Base-by-base conservation (phyloP, 2,113 vertebrate genomes). In the Thermophis baileyi region DNA sequence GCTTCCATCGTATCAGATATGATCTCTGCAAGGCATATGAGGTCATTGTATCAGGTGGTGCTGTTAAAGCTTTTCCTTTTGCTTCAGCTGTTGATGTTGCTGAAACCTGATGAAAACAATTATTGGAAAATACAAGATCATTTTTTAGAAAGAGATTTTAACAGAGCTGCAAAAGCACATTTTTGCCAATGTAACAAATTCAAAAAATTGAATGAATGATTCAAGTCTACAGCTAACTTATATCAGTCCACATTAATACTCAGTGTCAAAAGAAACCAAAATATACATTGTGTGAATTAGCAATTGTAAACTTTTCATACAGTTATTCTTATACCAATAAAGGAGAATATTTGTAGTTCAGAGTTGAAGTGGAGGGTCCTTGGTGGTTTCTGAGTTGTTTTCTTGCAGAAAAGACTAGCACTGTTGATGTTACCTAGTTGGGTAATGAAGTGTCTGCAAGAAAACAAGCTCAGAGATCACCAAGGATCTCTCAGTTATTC, bases 1-100 rank as follows among this genome's bases (percentile, higher is more conserved):
- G 98, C 94, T 98, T 98, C 95, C 96, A 98, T 8, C 98, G 94
- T 22, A 97, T 93, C 91, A 98, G 97, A 93, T 98, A 98, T 27
- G 95, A 97, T 95, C 92, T 98, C 93, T 97, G 91, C 92, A 97
- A 93, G 4, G 90, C 91, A 55, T 95, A 74, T 50, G 96, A 89
- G 44, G 40, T 3, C 2, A 97, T 25, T 0, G 94, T 94, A 90
- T 97, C 91, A 12, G 55, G 51, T 54, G 46, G 57, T n/a, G 89
- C 46, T 35, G 53, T 27, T 10, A 74, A 60, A 0, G 0, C 4
- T 89, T 89, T 94, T 81, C 90, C 25, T 44, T 51, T 50, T 89
- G 91, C 87, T 92, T 89, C 91, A 89, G 86, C 51, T 0, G 0
- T 69, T 96, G 74, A 44, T 81, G 90, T 55, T 91, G 89, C 85